Evolutionary conservation across 1,140 invertebrate species (phyloP), one percentile per base, ranked within the genome.

Genomic region (Zophobas atratus): DNA sequence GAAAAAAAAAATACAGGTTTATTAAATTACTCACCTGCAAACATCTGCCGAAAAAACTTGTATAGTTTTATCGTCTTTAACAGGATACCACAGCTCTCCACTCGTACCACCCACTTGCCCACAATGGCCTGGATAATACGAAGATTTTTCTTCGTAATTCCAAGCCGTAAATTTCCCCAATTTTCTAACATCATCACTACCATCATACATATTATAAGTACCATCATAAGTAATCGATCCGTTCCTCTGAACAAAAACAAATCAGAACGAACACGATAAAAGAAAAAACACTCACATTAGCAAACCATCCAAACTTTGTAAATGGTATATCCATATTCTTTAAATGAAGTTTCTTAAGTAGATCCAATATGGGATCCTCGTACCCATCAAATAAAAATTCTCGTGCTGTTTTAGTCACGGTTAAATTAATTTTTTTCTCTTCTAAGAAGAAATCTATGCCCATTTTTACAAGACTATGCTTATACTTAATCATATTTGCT

Each of bases 251-350:
- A n/a, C 39, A 53, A 76, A 56, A 71, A 43, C 8, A 43, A 67
- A 46, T 56, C 5, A 67, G 6, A 67, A 34, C 46, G 53, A 72
- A 76, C 38, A 75, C 39, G 56, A 33, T 63, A 6, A 56, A 76
- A 36, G 70, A 38, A 57, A 33, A 6, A 2, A 20, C 39, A 84
- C 84, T 87, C 85, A 91, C 90, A 1, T 56, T 85, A 81, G 92
- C 94, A 83, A 96, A 94, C 93, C 94, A 96, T 6, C 91, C 94
- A 85, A 95, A 95, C 82, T 90, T 92, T 33, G 88, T 88, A 82
- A 88, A 94, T 0, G 94, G 93, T 73, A 94, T 89, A 63, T 84
- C 76, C 46, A 85, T 46, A 35, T 72, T 80, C 33, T 90, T 86
- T 0, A 90, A 85, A 6, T 93, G 91, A 4, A 92, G 86, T 56